Evolutionary conservation across 1,140 invertebrate species (phyloP).

Genomic region (Neoseiulus cucumeris): DNA sequence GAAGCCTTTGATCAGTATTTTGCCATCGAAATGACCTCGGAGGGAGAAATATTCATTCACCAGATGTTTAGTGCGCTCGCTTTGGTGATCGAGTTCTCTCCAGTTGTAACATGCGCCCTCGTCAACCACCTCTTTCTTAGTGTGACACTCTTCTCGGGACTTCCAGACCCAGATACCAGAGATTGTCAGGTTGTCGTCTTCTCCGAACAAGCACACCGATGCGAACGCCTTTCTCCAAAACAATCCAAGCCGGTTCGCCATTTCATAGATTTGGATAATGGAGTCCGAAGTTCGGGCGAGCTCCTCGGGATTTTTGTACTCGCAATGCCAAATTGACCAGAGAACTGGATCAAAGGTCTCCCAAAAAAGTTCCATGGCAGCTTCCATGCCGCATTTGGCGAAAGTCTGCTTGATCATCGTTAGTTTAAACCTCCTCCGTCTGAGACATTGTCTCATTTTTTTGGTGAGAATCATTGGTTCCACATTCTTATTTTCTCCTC

Average conservation of each 20-base stretch:
- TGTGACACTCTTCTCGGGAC: slow-evolving; percentile 74
- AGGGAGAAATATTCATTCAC: slow-evolving; percentile 83
- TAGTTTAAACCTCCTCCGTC: too few relatives aligned
- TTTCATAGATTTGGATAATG: slow-evolving; percentile 77
- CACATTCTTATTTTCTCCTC: too few relatives aligned
- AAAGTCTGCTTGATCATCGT: too few relatives aligned
- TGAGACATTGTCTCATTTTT: too few relatives aligned
- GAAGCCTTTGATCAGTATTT: slow-evolving; percentile 94
- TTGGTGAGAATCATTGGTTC: too few relatives aligned
- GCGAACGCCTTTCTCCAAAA: slow-evolving; percentile 90
- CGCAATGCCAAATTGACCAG: slow-evolving; percentile 90
- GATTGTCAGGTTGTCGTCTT: slow-evolving; percentile 75
- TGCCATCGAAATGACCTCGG: slow-evolving; percentile 69
- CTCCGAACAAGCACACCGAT: slow-evolving; percentile 77
- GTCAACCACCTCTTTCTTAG: slow-evolving; percentile 71
- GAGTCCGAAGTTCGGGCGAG: slow-evolving; percentile 84
- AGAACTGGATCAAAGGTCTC: slow-evolving; percentile 89
- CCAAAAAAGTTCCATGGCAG: too few relatives aligned
- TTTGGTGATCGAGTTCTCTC: slow-evolving; percentile 73
- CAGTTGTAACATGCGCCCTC: slow-evolving; percentile 94
- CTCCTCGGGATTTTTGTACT: slow-evolving; percentile 92
- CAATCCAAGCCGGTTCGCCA: slow-evolving; percentile 95
- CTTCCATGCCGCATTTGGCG: too few relatives aligned
- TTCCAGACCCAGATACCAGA: slow-evolving; percentile 93
- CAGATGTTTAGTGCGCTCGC: slow-evolving; percentile 63